These are phyloP conservation scores for Barbus barbus DNA, from an alignment of 2,113 vertebrate genomes.

Conservation along the genomic window DNA sequence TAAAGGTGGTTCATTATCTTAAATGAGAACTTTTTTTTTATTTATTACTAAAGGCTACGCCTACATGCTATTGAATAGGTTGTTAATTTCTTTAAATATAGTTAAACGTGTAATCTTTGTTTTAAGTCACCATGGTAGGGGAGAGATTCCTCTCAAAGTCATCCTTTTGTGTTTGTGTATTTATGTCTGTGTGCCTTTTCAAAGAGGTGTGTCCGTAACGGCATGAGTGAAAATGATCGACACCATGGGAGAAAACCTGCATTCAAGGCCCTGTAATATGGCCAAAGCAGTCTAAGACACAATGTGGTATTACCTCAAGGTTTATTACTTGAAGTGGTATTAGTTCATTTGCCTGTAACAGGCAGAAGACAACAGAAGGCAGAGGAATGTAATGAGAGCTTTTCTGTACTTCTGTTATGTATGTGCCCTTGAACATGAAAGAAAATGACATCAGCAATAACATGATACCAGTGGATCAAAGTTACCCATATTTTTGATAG, in stretches of 20 bases:
- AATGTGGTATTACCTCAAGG: conserved; percentile 22
- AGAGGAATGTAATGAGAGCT: not conserved
- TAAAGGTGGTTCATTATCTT: not conserved
- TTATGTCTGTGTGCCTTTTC: conserved; percentile 12
- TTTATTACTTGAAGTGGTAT: conserved; percentile 28
- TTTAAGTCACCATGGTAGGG: not conserved
- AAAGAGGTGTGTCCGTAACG: conserved; percentile 13
- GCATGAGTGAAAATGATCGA: not conserved
- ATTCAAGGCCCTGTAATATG: conserved; percentile 15
- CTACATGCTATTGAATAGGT: conserved; percentile 18
- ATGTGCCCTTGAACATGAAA: not conserved
- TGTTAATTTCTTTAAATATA: not conserved
- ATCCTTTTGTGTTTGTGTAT: not conserved
- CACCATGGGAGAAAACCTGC: not conserved
- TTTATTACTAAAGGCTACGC: too few relatives aligned
- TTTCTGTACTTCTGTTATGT: not conserved
- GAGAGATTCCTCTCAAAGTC: not conserved
- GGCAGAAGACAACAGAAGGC: conserved; percentile 16
- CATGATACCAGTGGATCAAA: not conserved
- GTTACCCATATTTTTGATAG: not conserved
- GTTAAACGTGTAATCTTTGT: not conserved
- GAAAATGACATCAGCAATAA: not conserved
- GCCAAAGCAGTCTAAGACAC: not conserved
- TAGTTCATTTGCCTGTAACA: conserved; percentile 30
- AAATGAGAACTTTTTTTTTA: not conserved